Conservation (phyloP, 2,113 vertebrate genomes). For the Anhinga rufa region DNA sequence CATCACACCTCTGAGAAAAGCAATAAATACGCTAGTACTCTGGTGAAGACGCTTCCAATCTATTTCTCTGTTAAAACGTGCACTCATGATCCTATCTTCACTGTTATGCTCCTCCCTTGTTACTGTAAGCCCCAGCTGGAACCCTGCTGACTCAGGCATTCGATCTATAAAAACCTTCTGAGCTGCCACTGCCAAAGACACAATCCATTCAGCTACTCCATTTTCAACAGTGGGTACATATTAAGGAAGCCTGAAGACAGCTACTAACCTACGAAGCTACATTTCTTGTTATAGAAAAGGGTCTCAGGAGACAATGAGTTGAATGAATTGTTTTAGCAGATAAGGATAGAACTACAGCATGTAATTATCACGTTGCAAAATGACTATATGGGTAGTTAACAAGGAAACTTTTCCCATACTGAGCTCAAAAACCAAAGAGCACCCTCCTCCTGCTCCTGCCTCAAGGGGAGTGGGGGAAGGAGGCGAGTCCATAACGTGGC, state of each 20-base stretch:
- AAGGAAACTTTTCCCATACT: neutral
- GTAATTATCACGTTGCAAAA: neutral
- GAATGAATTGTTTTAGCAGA: neutral
- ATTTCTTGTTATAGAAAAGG: neutral
- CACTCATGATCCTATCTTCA: neutral
- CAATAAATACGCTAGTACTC: neutral
- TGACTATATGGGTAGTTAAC: neutral
- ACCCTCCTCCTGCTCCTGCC: neutral
- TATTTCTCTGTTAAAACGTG: neutral
- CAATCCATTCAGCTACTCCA: neutral
- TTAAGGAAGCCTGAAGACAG: neutral
- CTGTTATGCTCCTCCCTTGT: neutral
- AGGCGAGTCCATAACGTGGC: neutral
- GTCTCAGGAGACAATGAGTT: neutral
- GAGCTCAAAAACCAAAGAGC: neutral
- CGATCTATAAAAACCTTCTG: neutral
- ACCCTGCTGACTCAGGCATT: constrained; percentile 36
- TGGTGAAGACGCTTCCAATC: neutral
- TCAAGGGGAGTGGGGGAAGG: neutral
- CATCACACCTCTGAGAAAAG: neutral
- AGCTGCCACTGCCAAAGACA: neutral
- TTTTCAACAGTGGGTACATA: neutral
- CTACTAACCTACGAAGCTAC: neutral
- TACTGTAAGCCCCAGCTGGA: neutral
- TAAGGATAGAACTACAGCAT: neutral